phyloP scores from a whole-genome alignment of 2,888 invertebrate species.

The Eupithecia centaureata region DNA sequence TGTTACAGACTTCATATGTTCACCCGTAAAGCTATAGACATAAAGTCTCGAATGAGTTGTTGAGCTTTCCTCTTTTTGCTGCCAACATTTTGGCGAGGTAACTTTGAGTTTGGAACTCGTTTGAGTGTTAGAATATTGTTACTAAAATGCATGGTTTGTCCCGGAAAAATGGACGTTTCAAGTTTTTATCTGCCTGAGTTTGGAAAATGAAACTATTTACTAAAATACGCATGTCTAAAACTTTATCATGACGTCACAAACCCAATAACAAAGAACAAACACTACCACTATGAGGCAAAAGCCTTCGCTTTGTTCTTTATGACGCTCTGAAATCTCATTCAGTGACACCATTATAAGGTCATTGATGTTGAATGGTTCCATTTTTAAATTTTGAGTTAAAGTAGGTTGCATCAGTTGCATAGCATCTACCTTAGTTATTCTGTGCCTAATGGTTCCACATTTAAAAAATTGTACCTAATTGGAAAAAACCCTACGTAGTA shows the following conservation, averaged over 20 bases:
- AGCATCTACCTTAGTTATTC: background rate
- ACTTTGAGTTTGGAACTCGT: constrained; percentile 38
- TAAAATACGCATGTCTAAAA: background rate
- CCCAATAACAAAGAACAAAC: constrained; percentile 3
- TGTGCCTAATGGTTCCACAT: background rate
- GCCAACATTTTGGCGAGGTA: constrained; percentile 39
- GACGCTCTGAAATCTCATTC: background rate
- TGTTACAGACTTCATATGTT: constrained; percentile 12
- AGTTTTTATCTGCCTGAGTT: background rate
- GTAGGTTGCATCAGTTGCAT: background rate
- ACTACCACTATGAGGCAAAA: constrained; percentile 14
- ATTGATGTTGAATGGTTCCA: background rate
- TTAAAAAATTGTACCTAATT: background rate
- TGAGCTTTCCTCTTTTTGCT: constrained; percentile 32
- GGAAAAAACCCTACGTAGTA: background rate
- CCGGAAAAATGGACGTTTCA: background rate
- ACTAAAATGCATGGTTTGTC: constrained; percentile 23
- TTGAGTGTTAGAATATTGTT: constrained; percentile 32
- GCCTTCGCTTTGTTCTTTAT: constrained; percentile 22
- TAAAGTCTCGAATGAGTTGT: constrained; percentile 5
- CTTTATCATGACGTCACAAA: background rate
- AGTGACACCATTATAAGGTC: constrained; percentile 10
- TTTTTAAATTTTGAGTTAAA: background rate
- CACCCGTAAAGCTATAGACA: background rate
- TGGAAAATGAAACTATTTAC: background rate